These are phyloP conservation scores for Psittacara wagleri DNA, from an alignment of 2,113 vertebrate genomes.

Conservation along the genomic window DNA sequence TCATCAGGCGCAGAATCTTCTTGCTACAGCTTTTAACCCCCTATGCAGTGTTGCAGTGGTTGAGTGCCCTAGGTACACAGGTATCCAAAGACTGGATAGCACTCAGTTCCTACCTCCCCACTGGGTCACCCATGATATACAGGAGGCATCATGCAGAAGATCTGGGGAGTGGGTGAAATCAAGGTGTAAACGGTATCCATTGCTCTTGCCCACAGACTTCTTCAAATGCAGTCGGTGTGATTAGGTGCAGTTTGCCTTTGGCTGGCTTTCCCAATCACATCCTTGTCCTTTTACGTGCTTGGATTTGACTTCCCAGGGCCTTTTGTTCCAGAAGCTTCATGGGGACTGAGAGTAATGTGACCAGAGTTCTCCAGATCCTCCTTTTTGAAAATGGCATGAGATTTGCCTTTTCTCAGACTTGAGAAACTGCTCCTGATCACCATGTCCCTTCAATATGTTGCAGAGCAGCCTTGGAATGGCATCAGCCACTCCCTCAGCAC, in stretches of 20 bases:
- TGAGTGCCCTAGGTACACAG: not conserved
- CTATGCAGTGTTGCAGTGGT: not conserved
- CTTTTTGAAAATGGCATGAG: not conserved
- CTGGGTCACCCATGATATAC: not conserved
- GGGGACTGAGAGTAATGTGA: not conserved
- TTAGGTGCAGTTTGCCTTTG: not conserved
- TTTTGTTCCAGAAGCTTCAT: not conserved
- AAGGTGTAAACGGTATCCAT: not conserved
- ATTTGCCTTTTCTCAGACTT: not conserved
- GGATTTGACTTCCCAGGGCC: not conserved
- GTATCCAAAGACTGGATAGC: not conserved
- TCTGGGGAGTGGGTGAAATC: not conserved
- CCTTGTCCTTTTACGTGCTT: not conserved
- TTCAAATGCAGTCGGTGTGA: fast-evolving
- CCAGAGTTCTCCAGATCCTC: not conserved
- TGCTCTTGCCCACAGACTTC: not conserved
- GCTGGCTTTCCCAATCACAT: not conserved
- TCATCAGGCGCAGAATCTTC: not conserved
- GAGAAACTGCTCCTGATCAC: not conserved
- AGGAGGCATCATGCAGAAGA: not conserved
- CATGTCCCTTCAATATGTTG: not conserved
- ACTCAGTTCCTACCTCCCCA: not conserved
- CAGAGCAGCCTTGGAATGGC: not conserved
- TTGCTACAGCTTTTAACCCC: not conserved
- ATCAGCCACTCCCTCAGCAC: not conserved